These are phyloP conservation scores for Sycophila texana DNA, from an alignment of 2,888 invertebrate species.

Conservation along the genomic window DNA sequence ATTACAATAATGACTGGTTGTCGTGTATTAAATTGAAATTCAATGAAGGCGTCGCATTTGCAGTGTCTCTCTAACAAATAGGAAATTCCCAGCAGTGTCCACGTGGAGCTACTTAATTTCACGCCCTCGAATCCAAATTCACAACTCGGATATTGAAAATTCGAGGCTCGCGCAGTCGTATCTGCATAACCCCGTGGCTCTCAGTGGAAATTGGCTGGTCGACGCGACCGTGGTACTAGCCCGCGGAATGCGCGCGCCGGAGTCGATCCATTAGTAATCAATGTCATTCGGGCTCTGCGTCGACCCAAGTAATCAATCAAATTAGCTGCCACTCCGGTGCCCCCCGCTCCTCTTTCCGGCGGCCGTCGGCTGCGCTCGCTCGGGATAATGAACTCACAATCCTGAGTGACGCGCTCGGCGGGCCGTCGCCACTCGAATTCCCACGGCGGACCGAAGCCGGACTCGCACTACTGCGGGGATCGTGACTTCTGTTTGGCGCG, in stretches of 20 bases:
- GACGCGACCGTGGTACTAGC: background rate
- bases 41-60: too few species aligned
- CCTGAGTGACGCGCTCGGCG: background rate
- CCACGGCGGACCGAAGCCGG: background rate
- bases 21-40: too few species aligned
- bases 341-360: background rate
- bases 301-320: constrained; percentile 42
- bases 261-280: constrained; percentile 44
- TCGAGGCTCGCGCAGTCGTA: too few species aligned
- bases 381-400: constrained; percentile 33
- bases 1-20: too few species aligned
- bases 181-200: too few species aligned
- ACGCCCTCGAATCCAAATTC: too few species aligned
- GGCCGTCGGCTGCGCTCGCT: background rate
- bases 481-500: background rate
- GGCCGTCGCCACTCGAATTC: background rate
- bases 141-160: too few species aligned
- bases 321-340: background rate
- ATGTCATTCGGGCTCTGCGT: constrained; percentile 8
- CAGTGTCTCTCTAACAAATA: too few species aligned
- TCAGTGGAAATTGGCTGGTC: background rate
- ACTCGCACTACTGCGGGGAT: background rate
- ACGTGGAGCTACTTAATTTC: too few species aligned
- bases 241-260: background rate
- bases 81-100: too few species aligned